These are phyloP conservation scores for Channallabes apus DNA, from an alignment of 2,797 vertebrate genomes.

Conservation along the genomic window DNA sequence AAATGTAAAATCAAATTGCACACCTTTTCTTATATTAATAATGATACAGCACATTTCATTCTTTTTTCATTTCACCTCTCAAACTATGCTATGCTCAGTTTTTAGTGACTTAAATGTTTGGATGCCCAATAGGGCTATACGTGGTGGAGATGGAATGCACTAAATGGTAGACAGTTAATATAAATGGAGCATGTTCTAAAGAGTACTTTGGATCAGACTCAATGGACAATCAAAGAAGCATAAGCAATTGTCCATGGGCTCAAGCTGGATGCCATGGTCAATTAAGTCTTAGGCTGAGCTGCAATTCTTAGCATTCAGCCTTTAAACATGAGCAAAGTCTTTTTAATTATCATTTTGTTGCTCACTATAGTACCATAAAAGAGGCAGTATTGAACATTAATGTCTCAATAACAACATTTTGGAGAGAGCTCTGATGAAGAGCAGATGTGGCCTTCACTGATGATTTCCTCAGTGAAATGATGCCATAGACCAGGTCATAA, in stretches of 20 bases:
- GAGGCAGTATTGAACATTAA: slow-evolving; percentile 38
- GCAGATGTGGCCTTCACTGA: slow-evolving; percentile 30
- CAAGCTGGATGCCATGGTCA: slow-evolving; percentile 52
- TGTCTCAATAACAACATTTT: slow-evolving; percentile 35
- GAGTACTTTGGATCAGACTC: slow-evolving; percentile 54
- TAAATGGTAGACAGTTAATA: slow-evolving; percentile 42
- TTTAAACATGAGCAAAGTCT: slow-evolving; percentile 35
- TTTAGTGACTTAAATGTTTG: slow-evolving; percentile 10
- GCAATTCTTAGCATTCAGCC: slow-evolving; percentile 21
- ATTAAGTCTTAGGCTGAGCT: slow-evolving; percentile 37
- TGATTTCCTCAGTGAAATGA: slow-evolving; percentile 45
- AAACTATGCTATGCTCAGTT: slow-evolving; percentile 13
- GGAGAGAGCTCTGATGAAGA: slow-evolving; percentile 33
- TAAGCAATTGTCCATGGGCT: slow-evolving; percentile 47
- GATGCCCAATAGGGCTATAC: slow-evolving; percentile 21
- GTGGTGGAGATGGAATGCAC: slow-evolving; percentile 9
- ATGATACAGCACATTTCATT: slow-evolving; percentile 25
- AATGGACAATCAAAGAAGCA: slow-evolving; percentile 57
- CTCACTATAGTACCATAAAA: slow-evolving; percentile 38
- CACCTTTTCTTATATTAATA: slow-evolving; percentile 30
- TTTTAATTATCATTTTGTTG: slow-evolving; percentile 52
- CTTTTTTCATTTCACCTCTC: slow-evolving; percentile 21
- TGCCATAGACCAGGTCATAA: slow-evolving; percentile 63
- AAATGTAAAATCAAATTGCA: slow-evolving; percentile 15
- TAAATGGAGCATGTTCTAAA: slow-evolving; percentile 35